Evolutionary conservation across 2,113 vertebrate genomes (phyloP).

Genomic region (Oophaga pumilio): DNA sequence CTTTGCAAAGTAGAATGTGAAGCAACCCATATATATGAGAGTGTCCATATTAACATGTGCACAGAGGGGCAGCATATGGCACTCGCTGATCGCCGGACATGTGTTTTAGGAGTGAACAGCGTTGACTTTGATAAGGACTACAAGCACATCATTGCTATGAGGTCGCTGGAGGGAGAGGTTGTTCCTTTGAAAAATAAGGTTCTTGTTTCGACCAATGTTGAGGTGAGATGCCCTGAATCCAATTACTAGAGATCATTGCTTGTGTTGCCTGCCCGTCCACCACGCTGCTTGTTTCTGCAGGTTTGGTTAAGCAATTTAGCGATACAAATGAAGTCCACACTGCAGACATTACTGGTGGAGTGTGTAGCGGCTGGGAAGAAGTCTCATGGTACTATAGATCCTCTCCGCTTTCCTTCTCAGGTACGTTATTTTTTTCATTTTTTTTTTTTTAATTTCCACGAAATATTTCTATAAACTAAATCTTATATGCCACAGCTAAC

Average conservation of each 20-base stretch:
- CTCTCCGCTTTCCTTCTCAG: constrained; percentile 89
- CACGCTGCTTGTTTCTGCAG: constrained; percentile 66
- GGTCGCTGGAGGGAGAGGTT: constrained; percentile 91
- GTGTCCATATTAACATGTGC: too few relatives aligned
- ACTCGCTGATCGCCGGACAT: not conserved
- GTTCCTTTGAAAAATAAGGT: constrained; percentile 87
- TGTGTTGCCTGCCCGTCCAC: not conserved
- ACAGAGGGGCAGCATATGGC: not conserved
- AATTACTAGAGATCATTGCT: not conserved
- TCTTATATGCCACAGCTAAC: not conserved
- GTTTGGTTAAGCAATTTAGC: constrained; percentile 88
- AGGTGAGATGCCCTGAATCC: constrained; percentile 74
- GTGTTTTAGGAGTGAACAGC: constrained; percentile 85
- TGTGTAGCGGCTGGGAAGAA: constrained; percentile 82
- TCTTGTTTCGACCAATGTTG: constrained; percentile 86
- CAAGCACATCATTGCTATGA: constrained; percentile 90
- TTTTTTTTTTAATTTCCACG: constrained; percentile 30
- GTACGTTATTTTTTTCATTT: constrained; percentile 66
- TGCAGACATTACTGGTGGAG: constrained; percentile 85
- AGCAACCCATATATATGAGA: too few relatives aligned
- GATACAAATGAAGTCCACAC: constrained; percentile 91
- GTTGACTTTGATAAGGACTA: constrained; percentile 89
- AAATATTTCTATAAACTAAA: not conserved
- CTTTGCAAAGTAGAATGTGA: too few relatives aligned
- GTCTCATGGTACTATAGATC: constrained; percentile 80